phyloP scores from a whole-genome alignment of 2,797 vertebrate species.

The Ispidina picta region DNA sequence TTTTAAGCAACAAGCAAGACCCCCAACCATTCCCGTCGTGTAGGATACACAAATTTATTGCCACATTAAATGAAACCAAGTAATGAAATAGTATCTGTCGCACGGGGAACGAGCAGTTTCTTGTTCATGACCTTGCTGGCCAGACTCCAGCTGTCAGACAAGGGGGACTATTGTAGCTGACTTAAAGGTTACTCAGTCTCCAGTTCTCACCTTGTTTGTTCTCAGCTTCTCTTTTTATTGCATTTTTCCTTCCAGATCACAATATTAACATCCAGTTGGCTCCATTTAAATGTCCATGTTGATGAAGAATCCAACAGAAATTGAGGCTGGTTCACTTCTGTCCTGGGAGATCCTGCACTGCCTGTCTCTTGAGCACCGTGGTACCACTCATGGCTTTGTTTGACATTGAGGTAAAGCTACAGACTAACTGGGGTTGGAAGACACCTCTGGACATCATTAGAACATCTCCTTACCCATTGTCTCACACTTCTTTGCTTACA shows the following conservation, averaged over 20 bases:
- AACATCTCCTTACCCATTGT: background rate
- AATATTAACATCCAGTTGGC: background rate
- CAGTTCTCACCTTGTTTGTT: background rate
- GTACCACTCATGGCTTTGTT: background rate
- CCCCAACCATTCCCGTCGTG: background rate
- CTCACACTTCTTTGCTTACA: background rate
- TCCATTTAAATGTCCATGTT: background rate
- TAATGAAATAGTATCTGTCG: background rate
- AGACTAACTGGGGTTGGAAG: background rate
- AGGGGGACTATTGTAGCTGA: background rate
- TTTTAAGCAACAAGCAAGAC: background rate
- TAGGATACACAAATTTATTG: background rate
- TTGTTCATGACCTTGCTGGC: slow-evolving; percentile 1
- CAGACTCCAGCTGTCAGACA: slow-evolving; percentile 7
- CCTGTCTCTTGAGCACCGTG: background rate
- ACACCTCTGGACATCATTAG: background rate
- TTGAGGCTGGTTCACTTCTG: fast-evolving
- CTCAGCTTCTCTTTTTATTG: background rate
- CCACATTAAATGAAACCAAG: slow-evolving; percentile 10
- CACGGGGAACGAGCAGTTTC: slow-evolving; percentile 22
- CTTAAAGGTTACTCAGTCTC: background rate
- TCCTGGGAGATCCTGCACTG: background rate
- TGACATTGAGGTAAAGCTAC: background rate
- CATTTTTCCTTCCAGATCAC: background rate
- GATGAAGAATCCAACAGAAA: background rate